Evolutionary conservation across 2,113 vertebrate species (phyloP).

Genomic region (Tupaia tana): DNA sequence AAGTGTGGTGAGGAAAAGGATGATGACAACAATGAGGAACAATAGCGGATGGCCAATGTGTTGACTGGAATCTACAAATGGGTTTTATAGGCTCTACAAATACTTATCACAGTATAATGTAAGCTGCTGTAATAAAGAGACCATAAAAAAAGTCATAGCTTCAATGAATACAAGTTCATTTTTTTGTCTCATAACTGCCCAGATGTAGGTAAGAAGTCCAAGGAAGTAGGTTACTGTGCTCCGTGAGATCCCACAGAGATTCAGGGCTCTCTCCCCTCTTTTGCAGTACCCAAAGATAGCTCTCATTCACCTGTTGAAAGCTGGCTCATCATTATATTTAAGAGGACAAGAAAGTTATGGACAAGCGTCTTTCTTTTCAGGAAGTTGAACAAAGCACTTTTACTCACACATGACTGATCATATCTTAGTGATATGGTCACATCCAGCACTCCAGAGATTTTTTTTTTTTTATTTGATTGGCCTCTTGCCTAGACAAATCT

Average conservation of each 20-base stretch:
- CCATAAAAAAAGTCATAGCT: not conserved
- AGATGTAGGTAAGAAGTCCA: not conserved
- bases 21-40: not conserved
- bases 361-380: not conserved
- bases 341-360: not conserved
- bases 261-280: not conserved
- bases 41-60: not conserved
- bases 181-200: not conserved
- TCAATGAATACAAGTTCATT: not conserved
- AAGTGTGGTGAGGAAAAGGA: not conserved
- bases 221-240: not conserved
- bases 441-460: not conserved
- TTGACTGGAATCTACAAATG: not conserved
- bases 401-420: not conserved
- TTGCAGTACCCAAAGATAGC: not conserved
- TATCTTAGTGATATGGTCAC: not conserved
- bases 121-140: not conserved
- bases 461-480: not conserved
- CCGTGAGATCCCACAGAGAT: not conserved
- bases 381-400: not conserved
- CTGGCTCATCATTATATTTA: not conserved
- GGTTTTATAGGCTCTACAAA: not conserved
- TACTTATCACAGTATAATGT: not conserved
- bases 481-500: not conserved
- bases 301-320: not conserved